These are phyloP conservation scores for Actinia tenebrosa DNA, from an alignment of 64 coral and sea anemone genomes.

Conservation along the genomic window DNA sequence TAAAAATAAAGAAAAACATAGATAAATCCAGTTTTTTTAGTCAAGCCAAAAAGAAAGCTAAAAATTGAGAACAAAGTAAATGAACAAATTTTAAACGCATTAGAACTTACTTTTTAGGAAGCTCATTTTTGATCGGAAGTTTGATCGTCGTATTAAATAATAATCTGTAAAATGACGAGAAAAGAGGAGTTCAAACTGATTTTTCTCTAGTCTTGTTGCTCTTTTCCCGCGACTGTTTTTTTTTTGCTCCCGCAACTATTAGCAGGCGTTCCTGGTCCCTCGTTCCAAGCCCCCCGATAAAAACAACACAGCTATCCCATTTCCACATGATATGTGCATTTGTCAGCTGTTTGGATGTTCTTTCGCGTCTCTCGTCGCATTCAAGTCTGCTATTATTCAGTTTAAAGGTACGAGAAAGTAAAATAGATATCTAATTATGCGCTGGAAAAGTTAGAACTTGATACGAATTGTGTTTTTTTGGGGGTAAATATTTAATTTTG, in stretches of 20 bases:
- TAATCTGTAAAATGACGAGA: not conserved
- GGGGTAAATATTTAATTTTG: not conserved
- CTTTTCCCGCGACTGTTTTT: not conserved
- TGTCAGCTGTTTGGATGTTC: not conserved
- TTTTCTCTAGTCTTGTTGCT: not conserved
- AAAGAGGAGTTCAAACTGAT: not conserved
- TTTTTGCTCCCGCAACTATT: not conserved
- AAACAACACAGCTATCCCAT: not conserved
- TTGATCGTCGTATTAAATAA: not conserved
- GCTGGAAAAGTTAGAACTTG: not conserved
- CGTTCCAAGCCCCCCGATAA: not conserved
- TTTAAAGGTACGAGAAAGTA: not conserved
- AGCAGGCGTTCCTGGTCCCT: constrained; percentile 1
- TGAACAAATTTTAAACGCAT: not conserved
- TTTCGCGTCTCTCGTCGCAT: not conserved
- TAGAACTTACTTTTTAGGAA: not conserved
- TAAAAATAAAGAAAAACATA: not conserved
- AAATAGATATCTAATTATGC: not conserved
- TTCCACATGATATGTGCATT: not conserved
- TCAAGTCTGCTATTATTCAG: not conserved
- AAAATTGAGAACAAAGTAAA: not conserved
- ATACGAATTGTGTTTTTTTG: not conserved
- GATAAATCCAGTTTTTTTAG: not conserved
- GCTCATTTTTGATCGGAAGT: not conserved
- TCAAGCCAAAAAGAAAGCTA: not conserved